Conservation (phyloP, 2,113 vertebrate species). For the Sander vitreus region DNA sequence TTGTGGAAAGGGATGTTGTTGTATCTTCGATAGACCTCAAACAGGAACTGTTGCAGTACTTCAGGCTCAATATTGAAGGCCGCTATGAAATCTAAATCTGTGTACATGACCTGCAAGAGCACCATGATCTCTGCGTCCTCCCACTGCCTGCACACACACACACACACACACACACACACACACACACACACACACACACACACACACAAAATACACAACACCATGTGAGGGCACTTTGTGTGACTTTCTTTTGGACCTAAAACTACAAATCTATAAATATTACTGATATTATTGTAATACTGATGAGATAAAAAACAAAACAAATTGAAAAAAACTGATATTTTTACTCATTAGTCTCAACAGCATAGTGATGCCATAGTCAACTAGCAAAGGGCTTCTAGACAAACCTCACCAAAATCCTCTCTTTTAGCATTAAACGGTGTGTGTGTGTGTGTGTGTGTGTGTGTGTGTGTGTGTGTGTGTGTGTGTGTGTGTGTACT, state of each 20-base stretch:
- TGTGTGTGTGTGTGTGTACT: no score
- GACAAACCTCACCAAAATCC: no score
- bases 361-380: neutral
- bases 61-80: conserved; percentile 84
- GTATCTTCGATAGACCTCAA: conserved; percentile 84
- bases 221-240: neutral
- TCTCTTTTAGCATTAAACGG: no score
- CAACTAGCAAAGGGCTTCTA: no score
- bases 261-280: neutral
- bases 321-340: no score
- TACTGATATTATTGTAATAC: no score
- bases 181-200: neutral
- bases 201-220: neutral
- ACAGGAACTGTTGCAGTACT: conserved; percentile 86
- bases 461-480: no score
- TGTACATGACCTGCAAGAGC: conserved; percentile 87
- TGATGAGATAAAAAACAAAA: no score
- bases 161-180: neutral
- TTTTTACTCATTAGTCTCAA: neutral
- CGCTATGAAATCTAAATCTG: conserved; percentile 83
- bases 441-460: no score
- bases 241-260: no score
- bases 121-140: conserved; percentile 89
- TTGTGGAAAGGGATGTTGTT: conserved; percentile 90
- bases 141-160: conserved; percentile 83